Evolutionary conservation across 2,113 vertebrate genomes (phyloP).

Genomic region (Anser cygnoides): DNA sequence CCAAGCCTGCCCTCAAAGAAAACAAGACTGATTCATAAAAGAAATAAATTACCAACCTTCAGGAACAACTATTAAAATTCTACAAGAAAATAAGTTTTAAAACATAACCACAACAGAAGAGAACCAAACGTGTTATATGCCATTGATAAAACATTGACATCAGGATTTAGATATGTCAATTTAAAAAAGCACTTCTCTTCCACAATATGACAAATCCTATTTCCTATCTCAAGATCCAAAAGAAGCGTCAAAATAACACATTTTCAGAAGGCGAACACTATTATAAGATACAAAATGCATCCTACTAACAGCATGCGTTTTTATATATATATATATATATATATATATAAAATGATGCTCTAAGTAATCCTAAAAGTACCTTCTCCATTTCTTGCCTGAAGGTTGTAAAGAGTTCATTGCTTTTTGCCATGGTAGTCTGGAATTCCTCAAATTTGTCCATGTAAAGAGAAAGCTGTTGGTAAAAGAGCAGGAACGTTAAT

Average conservation of each 20-base stretch:
- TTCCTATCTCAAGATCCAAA: neutral
- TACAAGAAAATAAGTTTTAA: neutral
- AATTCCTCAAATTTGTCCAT: slow-evolving; percentile 99
- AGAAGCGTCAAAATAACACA: neutral
- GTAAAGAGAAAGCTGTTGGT: slow-evolving; percentile 91
- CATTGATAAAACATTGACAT: neutral
- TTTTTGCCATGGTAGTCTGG: slow-evolving; percentile 97
- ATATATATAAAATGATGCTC: neutral
- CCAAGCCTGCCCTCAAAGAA: neutral
- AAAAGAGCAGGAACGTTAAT: slow-evolving; percentile 15
- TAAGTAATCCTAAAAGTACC: slow-evolving; percentile 75
- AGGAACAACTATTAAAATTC: neutral
- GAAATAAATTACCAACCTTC: neutral
- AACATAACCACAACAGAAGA: neutral
- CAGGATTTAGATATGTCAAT: neutral
- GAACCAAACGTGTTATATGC: neutral
- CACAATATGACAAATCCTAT: neutral
- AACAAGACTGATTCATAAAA: neutral
- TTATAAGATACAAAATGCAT: neutral
- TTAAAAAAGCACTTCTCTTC: neutral
- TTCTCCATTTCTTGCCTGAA: slow-evolving; percentile 99
- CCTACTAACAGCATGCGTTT: neutral
- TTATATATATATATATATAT: too few relatives aligned
- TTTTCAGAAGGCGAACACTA: neutral
- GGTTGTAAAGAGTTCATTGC: slow-evolving; percentile 98